A percentile compares a stretch with the other conserved stretches of the same genome.
Conservation (phyloP, 1,140 invertebrate species). For the Dufourea novaeangliae region DNA sequence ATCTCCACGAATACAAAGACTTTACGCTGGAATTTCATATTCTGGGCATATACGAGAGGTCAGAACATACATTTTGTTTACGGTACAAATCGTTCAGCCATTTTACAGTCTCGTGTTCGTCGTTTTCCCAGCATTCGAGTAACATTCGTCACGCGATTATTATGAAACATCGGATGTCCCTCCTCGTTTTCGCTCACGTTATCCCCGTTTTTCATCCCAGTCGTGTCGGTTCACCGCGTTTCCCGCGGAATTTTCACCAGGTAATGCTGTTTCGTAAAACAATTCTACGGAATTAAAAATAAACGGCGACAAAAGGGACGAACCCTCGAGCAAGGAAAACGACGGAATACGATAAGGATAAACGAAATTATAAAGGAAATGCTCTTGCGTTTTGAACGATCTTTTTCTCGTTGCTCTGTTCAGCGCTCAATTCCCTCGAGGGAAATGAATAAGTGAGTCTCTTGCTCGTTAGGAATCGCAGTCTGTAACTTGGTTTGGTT, state of each 20-base stretch:
- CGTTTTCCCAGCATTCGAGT: background rate
- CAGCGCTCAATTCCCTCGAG: background rate
- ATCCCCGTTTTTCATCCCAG: background rate
- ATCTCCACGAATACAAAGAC: no score
- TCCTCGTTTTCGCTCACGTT: background rate
- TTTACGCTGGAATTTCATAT: background rate
- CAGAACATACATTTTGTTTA: background rate
- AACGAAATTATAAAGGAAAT: conserved; percentile 54
- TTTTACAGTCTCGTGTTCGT: background rate
- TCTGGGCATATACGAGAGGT: background rate
- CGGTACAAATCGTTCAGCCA: background rate
- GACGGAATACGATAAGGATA: conserved; percentile 9
- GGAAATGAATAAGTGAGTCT: background rate
- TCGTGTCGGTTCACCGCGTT: background rate
- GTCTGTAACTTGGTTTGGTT: background rate
- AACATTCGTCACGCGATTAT: conserved; percentile 34
- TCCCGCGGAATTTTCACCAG: conserved; percentile 26
- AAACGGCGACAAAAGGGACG: conserved; percentile 39
- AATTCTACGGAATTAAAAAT: conserved; percentile 58
- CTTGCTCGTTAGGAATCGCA: background rate
- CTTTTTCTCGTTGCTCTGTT: background rate
- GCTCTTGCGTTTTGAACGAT: conserved; percentile 15
- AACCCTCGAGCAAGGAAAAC: conserved; percentile 22
- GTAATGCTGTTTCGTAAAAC: conserved; percentile 59
- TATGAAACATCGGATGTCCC: conserved; percentile 8